phyloP scores from a whole-genome alignment of 2,113 vertebrate species.

The Lampris incognitus region DNA sequence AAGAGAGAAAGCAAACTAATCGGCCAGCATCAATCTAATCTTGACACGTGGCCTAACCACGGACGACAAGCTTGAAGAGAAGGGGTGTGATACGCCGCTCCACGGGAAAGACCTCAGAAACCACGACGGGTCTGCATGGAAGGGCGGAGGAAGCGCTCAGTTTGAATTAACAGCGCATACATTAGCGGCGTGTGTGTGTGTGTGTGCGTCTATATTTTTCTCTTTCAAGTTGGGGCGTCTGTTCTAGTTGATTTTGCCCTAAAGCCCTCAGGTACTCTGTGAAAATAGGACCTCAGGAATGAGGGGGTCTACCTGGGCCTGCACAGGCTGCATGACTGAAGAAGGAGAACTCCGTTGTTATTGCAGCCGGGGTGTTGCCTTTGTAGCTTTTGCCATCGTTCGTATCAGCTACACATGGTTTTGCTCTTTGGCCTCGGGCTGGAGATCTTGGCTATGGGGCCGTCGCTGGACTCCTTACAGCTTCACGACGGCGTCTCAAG shows the following conservation, averaged over 20 bases:
- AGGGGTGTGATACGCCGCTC: slow-evolving; percentile 51
- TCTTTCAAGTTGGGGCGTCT: slow-evolving; percentile 42
- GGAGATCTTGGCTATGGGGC: too few species aligned
- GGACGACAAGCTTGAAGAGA: slow-evolving; percentile 72
- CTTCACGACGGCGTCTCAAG: too few species aligned
- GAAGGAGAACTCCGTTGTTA: too few species aligned
- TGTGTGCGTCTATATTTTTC: slow-evolving; percentile 20
- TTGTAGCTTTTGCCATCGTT: too few species aligned
- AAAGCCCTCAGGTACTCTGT: slow-evolving; percentile 46
- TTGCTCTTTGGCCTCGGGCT: too few species aligned
- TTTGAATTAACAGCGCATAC: slow-evolving; percentile 42
- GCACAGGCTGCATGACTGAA: not conserved
- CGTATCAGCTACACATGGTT: too few species aligned
- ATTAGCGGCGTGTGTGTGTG: not conserved
- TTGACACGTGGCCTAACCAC: slow-evolving; percentile 75
- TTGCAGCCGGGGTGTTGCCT: too few species aligned
- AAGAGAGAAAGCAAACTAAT: slow-evolving; percentile 72
- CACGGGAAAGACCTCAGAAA: slow-evolving; percentile 43
- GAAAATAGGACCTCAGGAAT: slow-evolving; percentile 52
- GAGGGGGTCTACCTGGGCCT: slow-evolving; percentile 54
- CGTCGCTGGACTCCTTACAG: too few species aligned
- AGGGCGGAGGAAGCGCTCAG: not conserved
- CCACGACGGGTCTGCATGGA: slow-evolving; percentile 42
- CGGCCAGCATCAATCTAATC: slow-evolving; percentile 72
- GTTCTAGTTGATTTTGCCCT: slow-evolving; percentile 40